Base-by-base conservation (phyloP, 2,888 invertebrate species). In the Drosophila differens region DNA sequence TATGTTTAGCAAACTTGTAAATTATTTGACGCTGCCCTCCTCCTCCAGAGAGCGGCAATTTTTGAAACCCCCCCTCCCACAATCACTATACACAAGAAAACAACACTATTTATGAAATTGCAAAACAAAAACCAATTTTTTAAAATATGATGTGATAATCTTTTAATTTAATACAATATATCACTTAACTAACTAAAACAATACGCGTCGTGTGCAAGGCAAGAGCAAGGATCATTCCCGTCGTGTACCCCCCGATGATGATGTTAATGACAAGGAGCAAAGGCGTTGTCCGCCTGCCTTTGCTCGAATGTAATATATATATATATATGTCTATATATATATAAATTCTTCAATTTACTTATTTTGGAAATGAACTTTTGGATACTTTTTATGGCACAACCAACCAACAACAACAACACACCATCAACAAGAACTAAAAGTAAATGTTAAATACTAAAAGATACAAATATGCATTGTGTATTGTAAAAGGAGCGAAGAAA, bases 131-230 rank as follows among this genome's bases (percentile, higher is more conserved):
- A 54, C 62, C 60, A 68, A 68, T 71, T 76, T 81, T 83, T 86
- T 79, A 53, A 79, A 74, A 89, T 85, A 85, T 88, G 65, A 85
- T 85, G 85, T 86, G 85, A 86, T 86, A 86, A 83, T 76, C 76
- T 70, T 72, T 76, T 89, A 86, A 89, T 89, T 89, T 90, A 90
- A 90, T 74, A 62, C 86, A 85, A 80, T 78, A 68, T 89, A 89
- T 85, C 87, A 90, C 84, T 39, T 83, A 61, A 66, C 32, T 32
- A 68, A 63, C 55, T 52, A 35, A 39, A 75, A 63, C 63, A 67
- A 67, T 72, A 74, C 71, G 90, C 84, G 83, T 76, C 76, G 70
- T 80, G 67, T 74, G 70, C 82, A 60, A 51, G 51, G 57, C 49
- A 67, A 74, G 78, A 63, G 64, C 74, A 74, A 78, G 70, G 90